A percentile compares a stretch with the other conserved stretches of the same genome.
These are phyloP conservation scores for Tiaroga cobitis DNA, from an alignment of 2,797 vertebrate species.

Conservation along the genomic window DNA sequence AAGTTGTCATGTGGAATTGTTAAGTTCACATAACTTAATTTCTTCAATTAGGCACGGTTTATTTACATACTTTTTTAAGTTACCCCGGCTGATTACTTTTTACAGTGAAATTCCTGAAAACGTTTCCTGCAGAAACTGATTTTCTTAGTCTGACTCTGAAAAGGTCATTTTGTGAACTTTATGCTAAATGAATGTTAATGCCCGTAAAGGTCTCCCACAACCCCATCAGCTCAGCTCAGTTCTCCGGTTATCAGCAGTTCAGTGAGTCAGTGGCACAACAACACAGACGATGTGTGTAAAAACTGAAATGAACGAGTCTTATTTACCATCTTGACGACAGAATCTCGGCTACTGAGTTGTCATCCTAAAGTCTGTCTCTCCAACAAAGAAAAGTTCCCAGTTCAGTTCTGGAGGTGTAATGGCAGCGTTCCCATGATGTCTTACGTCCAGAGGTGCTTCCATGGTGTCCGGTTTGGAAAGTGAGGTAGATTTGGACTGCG, in stretches of 20 bases:
- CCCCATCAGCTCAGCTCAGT: slow-evolving; percentile 49
- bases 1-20: too few species aligned
- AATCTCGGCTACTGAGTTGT: slow-evolving; percentile 63
- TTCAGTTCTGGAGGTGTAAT: slow-evolving; percentile 54
- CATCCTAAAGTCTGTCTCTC: slow-evolving; percentile 68
- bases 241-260: slow-evolving; percentile 50
- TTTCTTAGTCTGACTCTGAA: not conserved
- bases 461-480: slow-evolving; percentile 7
- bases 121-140: not conserved
- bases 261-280: slow-evolving; percentile 67
- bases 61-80: too few species aligned
- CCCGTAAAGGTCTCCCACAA: not conserved
- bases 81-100: too few species aligned
- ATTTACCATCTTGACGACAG: slow-evolving; percentile 76
- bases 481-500: not conserved
- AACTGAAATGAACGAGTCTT: slow-evolving; percentile 33
- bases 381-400: slow-evolving; percentile 59
- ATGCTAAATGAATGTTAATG: not conserved
- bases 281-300: slow-evolving; percentile 17
- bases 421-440: slow-evolving; percentile 62
- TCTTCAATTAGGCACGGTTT: too few species aligned
- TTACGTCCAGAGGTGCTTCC: slow-evolving; percentile 59
- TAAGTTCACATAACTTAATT: too few species aligned
- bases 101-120: not conserved
- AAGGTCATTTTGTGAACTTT: not conserved